Evolutionary conservation across 2,888 invertebrate species (phyloP), one percentile per base, ranked within the genome.

Genomic region (Oscheius sp.): DNA sequence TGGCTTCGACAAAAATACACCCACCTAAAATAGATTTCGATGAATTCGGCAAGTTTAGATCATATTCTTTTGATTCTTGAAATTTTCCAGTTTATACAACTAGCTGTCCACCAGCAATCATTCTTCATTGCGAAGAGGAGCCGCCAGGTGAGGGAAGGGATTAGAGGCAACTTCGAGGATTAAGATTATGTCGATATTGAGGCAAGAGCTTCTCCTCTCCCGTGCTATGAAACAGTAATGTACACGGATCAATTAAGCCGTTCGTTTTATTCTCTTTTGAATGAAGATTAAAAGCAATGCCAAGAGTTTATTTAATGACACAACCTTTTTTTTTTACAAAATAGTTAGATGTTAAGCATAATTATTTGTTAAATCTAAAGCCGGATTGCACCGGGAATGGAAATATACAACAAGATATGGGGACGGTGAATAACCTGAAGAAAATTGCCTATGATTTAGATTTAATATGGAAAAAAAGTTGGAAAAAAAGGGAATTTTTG

Each of bases 181-280:
- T 61, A 27, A 61, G 61, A 42, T 27, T 61, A 61, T 20, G 25
- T 15, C 25, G 61, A 61, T 27, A 45, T 61, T 12, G 61, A 61
- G 29, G 27, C 42, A 15, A 8, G 45, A 17, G 42, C 61, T 12
- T 61, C 61, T 61, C 61, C 61, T 4, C 31, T 39, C 6, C 61
- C 61, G 6, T 23, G 45, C 17, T 61, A 61, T 42, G 61, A 61
- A 23, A 27, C 45, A 0, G 61, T 45, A 5, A 42, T 61, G 3
- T 29, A 45, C 29, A 45, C 23, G 27, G 42, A 61, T 20, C 39
- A 42, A 12, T 6, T 61, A 10, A 8, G 23, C 2, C 29, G 45
- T 15, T 42, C 42, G 15, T 61, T 45, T 27, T 8, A 4, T 12
- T n/a, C 29, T 23, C 55, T 37, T 15, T 37, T 37, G 8, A 10